Conservation (phyloP, 2,113 vertebrate species). For the Jaculus jaculus region DNA sequence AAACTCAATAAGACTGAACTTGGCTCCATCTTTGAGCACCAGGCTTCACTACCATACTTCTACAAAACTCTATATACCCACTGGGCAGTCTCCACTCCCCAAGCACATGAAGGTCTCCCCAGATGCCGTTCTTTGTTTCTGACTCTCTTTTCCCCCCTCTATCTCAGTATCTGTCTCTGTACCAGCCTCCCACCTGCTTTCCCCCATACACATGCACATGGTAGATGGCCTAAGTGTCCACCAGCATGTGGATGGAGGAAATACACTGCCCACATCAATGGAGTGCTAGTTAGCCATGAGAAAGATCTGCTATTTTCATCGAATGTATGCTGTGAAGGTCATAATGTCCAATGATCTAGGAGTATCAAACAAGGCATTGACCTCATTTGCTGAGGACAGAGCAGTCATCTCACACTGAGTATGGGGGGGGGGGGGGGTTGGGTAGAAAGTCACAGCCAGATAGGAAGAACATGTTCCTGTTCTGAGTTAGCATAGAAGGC, state of each 20-base stretch:
- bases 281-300: neutral
- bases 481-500: neutral
- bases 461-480: neutral
- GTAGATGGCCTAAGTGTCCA: neutral
- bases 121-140: too few species aligned
- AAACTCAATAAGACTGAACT: too few species aligned
- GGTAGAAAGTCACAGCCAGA: neutral
- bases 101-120: too few species aligned
- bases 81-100: too few species aligned
- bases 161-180: too few species aligned
- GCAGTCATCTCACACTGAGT: too few species aligned
- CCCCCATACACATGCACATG: neutral
- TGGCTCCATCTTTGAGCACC: too few species aligned
- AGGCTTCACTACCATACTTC: too few species aligned
- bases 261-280: neutral
- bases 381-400: neutral
- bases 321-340: too few species aligned
- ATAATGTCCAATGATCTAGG: neutral
- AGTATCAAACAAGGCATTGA: neutral
- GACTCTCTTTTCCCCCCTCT: too few species aligned
- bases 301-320: neutral
- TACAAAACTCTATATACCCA: too few species aligned
- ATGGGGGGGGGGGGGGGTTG: rapidly evolving
- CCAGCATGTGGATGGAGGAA: neutral
- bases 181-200: too few species aligned